Base-by-base conservation (phyloP, 2,797 vertebrate genomes). In the Antrozous pallidus region DNA sequence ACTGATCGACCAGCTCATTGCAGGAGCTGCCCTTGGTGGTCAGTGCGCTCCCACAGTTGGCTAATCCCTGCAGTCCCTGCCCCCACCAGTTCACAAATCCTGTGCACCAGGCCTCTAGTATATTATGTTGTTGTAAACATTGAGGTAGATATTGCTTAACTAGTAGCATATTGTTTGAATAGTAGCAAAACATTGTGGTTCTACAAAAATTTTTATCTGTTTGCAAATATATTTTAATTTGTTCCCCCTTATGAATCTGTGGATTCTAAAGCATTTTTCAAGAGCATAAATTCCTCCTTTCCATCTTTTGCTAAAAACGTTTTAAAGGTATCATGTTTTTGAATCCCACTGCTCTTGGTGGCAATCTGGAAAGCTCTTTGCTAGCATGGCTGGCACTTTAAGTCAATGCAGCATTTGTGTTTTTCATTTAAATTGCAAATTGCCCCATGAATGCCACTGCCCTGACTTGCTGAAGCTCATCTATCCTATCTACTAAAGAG, bases 161-260 rank as follows among this genome's bases (percentile, higher is more conserved):
- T 49, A 33, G 40, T 47, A n/a, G 36, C 31, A 74, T 38, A 51
- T 36, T 84, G 31, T 78, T 85, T 58, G 6, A 71, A 71, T 63
- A n/a, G 40, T 49, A 31, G 45, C 31, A 83, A 45, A 67, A 45
- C 49, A 49, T 12, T 77, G 36, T 85, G 26, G 36, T 49, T 71
- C 36, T 84, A 16, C 5, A 47, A 17, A 58, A 58, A 45, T 58
- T 51, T 9, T 9, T 22, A 10, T 20, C 33, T 89, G 45, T 40
- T 94, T 86, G 73, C 36, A 42, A 58, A 71, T 42, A 73, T 16
- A 42, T 54, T 89, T 88, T 31, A 70, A 83, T 40, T 74, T 40
- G 9, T 42, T 56, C 74, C 22, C 26, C 11, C 38, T 28, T 65
- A 8, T 47, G 45, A 11, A 40, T 47, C 9, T 33, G 71, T 88